Percentiles rank a stretch among this genome's conserved stretches.
phyloP scores from a whole-genome alignment of 2,797 vertebrate species.

The Mycteria americana region DNA sequence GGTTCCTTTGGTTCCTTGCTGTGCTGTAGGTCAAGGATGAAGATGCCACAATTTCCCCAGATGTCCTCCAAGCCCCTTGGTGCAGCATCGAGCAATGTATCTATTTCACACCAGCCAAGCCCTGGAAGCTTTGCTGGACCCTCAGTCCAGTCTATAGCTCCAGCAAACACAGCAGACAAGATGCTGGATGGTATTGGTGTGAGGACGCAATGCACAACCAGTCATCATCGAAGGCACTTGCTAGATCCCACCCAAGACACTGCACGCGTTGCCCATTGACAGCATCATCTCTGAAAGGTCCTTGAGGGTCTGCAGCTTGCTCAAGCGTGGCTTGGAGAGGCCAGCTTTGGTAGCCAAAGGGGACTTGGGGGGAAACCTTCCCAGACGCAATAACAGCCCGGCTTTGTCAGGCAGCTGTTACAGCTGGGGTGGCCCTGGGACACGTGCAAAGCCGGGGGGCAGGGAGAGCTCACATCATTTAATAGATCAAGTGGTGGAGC shows the following conservation, averaged over 20 bases:
- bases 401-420: neutral
- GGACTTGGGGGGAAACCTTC: neutral
- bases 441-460: rapidly evolving
- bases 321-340: rapidly evolving
- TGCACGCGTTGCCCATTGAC: rapidly evolving
- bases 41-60: neutral
- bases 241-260: neutral
- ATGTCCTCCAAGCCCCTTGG: neutral
- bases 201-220: neutral
- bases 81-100: neutral
- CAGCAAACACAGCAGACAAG: neutral
- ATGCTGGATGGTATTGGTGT: rapidly evolving
- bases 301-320: neutral
- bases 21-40: neutral
- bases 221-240: neutral
- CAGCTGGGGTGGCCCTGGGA: neutral
- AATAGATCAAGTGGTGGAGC: neutral
- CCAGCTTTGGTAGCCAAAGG: neutral
- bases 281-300: neutral
- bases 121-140: neutral
- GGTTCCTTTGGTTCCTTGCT: neutral
- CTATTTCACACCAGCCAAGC: neutral
- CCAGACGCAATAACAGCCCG: neutral
- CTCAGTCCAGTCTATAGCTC: neutral
- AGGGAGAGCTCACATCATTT: neutral